phyloP scores from a whole-genome alignment of 35 echinoderm and acorn worm genomes.

The Anneissia japonica region DNA sequence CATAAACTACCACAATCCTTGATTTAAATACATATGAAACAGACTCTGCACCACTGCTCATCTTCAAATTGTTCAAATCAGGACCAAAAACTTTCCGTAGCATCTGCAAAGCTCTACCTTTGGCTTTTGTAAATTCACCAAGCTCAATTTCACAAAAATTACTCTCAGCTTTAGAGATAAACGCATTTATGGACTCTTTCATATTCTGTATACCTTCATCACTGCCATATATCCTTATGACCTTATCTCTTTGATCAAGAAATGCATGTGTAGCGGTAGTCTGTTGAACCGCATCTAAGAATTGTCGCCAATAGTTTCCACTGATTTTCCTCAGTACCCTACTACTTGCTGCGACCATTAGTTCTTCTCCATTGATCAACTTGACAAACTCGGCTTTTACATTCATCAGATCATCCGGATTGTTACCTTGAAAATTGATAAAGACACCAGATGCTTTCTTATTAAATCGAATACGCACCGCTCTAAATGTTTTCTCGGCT shows the following conservation, averaged over 20 bases:
- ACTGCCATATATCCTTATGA: not conserved
- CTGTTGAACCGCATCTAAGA: not conserved
- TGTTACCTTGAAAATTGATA: not conserved
- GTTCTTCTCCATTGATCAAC: not conserved
- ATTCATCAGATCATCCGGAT: not conserved
- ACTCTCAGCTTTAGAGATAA: not conserved
- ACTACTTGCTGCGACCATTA: not conserved
- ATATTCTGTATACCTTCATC: not conserved
- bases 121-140: conserved; percentile 5
- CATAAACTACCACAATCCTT: conserved; percentile 5
- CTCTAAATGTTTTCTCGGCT: not conserved
- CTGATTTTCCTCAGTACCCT: not conserved
- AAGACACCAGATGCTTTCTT: not conserved
- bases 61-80: conserved; percentile 5
- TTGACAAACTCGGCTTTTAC: not conserved
- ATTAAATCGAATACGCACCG: not conserved
- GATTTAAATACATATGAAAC: not conserved
- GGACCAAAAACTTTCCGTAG: conserved; percentile 20
- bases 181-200: not conserved
- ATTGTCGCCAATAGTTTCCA: not conserved
- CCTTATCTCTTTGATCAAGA: not conserved
- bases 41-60: not conserved
- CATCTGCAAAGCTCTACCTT: conserved; percentile 15
- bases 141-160: not conserved
- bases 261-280: not conserved